phyloP scores from a whole-genome alignment of 2,113 vertebrate genomes.

The Sinocyclocheilus anophthalmus region DNA sequence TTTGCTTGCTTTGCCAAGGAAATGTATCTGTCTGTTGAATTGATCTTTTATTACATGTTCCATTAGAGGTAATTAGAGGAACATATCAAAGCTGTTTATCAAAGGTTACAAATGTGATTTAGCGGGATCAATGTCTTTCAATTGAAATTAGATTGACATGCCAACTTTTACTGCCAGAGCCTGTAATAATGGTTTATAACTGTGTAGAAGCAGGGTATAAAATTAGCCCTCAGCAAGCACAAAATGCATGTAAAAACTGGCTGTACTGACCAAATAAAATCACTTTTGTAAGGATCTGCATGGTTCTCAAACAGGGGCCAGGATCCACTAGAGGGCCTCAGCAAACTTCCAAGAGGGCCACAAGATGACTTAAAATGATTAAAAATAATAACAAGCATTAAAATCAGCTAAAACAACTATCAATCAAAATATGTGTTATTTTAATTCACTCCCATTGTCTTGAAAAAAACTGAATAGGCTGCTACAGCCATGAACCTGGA shows the following conservation, averaged over 20 bases:
- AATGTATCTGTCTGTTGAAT: slow-evolving; percentile 75
- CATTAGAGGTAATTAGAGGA: slow-evolving; percentile 71
- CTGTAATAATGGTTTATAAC: neutral
- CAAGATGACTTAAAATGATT: neutral
- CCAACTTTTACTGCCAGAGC: slow-evolving; percentile 11
- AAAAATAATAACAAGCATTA: neutral
- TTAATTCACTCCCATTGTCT: neutral
- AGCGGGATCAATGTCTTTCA: slow-evolving; percentile 68
- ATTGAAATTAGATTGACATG: slow-evolving; percentile 55
- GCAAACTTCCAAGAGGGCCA: no score
- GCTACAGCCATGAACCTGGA: no score
- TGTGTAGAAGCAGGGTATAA: neutral
- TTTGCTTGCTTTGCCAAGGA: slow-evolving; percentile 56
- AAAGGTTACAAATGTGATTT: slow-evolving; percentile 72
- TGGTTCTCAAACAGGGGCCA: neutral
- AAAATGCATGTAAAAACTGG: neutral
- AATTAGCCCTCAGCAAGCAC: neutral
- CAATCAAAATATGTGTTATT: neutral
- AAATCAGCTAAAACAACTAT: neutral
- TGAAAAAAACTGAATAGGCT: no score
- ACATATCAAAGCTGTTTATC: slow-evolving; percentile 69
- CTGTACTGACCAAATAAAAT: neutral
- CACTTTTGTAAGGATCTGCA: neutral
- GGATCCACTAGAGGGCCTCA: neutral
- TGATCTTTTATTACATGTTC: slow-evolving; percentile 69